Base-by-base conservation (phyloP, 23 tunicate species). In the Clavelina lepadiformis region DNA sequence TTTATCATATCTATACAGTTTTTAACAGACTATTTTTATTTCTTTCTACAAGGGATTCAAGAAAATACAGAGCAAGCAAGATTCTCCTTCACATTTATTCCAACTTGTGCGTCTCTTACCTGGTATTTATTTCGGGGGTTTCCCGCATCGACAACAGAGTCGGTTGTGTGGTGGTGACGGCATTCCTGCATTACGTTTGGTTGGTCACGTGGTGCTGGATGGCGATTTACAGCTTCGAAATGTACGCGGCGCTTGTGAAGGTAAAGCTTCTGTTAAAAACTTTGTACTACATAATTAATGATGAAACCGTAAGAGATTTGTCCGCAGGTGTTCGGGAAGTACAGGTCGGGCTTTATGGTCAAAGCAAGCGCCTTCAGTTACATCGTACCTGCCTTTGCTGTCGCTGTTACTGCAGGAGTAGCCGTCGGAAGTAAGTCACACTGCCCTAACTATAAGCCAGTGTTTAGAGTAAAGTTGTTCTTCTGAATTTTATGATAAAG, bases 181-280 rank as follows among this genome's bases (percentile, higher is more conserved):
- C 51, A 26, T 57, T 76, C 30, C 56, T 76, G 1, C 82, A 76
- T 58, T 76, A 76, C 38, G 54, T 76, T 28, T 31, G 65, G 3
- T 49, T 76, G 2, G 73, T 58, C 20, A 47, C 82, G 25, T 76
- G 82, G 82, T 52, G n/a, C 41, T 76, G 82, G 82, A 76, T 53
- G 66, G 44, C 50, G 18, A 33, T 66, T 37, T 62, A 76, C 56
- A 66, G 72, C 22, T 51, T 25, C 37, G 56, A 76, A 6, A 65
- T 76, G 47, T 76, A 76, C 31, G 41, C 54, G 28, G 65, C 63
- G 8, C 41, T 76, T 25, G 82, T 76, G 8, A 76, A 64, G 82
- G 73, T 76, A 56, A 46, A 15, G 20, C 5, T n/a, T n/a, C n/a
- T n/a, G n/a, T n/a, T n/a, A n/a, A n/a, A n/a, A n/a, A n/a, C n/a